Conservation (phyloP, 2,113 vertebrate genomes). For the Heloderma charlesbogerti region DNA sequence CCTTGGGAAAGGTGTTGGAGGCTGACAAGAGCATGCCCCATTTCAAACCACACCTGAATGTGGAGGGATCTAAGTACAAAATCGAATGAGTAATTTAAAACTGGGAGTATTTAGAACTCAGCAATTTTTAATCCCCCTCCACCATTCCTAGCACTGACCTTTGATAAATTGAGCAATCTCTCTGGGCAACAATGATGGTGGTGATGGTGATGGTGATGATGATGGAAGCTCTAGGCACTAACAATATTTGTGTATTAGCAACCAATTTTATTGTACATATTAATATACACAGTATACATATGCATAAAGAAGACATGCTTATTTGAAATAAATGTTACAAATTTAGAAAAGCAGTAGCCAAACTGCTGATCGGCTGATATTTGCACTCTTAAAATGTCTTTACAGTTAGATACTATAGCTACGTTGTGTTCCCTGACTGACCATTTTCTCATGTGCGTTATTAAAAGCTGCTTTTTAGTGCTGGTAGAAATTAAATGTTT, state of each 20-base stretch:
- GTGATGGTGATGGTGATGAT: no score
- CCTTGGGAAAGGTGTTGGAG: no score
- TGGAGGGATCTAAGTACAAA: background rate
- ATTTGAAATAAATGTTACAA: background rate
- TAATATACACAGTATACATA: background rate
- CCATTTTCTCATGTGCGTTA: constrained; percentile 12
- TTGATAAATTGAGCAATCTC: background rate
- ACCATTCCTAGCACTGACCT: no score
- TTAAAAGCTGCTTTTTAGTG: constrained; percentile 5
- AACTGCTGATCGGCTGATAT: background rate
- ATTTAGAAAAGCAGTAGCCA: background rate
- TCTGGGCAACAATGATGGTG: no score
- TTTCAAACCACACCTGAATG: background rate
- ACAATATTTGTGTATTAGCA: background rate
- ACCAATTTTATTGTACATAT: background rate
- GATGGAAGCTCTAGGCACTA: background rate
- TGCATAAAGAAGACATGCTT: background rate
- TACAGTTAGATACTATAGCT: background rate
- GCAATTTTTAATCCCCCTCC: background rate
- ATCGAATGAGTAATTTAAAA: constrained; percentile 52
- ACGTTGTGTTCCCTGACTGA: background rate
- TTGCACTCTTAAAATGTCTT: background rate
- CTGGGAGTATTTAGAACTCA: constrained; percentile 58
- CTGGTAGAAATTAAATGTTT: constrained; percentile 20
- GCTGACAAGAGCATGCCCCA: background rate